Base-by-base conservation (phyloP, 2,797 vertebrate genomes). In the Protonibea diacanthus region DNA sequence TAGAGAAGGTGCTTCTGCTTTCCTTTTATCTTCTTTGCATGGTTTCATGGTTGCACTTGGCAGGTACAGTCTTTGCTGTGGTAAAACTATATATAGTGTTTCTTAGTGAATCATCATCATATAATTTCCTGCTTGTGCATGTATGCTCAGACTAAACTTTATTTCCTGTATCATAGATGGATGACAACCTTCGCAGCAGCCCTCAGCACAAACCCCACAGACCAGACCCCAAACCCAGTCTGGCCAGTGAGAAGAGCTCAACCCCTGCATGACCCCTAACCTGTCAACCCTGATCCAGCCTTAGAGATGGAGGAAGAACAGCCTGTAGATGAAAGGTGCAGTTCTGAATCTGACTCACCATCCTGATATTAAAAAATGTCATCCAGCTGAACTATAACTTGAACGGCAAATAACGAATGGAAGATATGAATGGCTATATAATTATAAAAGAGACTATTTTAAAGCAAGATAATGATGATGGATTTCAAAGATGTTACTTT, bases 161-260 rank as follows among this genome's bases (percentile, higher is more conserved):
- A 44, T 90, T 80, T 88, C 91, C 33, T 94, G 90, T 90, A 60
- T 87, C 91, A 52, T 93, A 99, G 98, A 99, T 99, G 98, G 98
- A 99, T 78, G 96, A 98, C 92, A 99, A 98, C 86, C 97, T 99
- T 83, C 97, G 97, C 83, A 98, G 96, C 92, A 99, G 98, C 87
- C 98, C 98, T 74, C 97, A 99, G 67, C 97, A 98, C 92, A 97
- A 96, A 78, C 95, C 97, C 64, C 96, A 96, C 86, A 96, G 96
- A 84, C 89, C 96, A 57, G 95, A 95, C 0, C 93, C 96, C 83
- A 97, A 96, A 89, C 91, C 96, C 92, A 88, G 89, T 92, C 78
- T 92, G 93, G 76, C 90, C 85, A 93, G 93, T 71, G 94, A 94
- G 75, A 95, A 84, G 80, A 95, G 88, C 90, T 95, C 80, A 0